These are phyloP conservation scores for Botia kubotai DNA, from an alignment of 2,797 vertebrate genomes.

Conservation along the genomic window DNA sequence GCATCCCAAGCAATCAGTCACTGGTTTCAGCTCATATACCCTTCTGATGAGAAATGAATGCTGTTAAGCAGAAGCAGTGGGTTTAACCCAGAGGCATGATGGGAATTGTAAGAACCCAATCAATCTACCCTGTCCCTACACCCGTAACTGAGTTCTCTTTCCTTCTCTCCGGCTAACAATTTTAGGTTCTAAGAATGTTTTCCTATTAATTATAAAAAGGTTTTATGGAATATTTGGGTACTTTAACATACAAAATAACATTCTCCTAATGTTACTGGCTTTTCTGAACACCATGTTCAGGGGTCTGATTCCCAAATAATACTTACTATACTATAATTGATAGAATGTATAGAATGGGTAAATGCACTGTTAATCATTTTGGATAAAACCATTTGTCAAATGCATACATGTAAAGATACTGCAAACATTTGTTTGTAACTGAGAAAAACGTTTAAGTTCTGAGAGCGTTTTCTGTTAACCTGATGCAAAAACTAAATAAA, in stretches of 20 bases:
- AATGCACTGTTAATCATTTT: neutral
- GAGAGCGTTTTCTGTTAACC: neutral
- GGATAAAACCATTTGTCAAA: neutral
- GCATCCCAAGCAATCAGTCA: slow-evolving; percentile 74
- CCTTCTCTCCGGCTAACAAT: neutral
- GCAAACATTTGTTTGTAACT: neutral
- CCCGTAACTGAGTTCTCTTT: slow-evolving; percentile 36
- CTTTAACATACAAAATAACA: neutral
- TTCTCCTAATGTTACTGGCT: no score
- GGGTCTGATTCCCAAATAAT: no score
- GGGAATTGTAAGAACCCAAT: slow-evolving; percentile 62
- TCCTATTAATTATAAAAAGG: neutral
- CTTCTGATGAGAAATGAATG: slow-evolving; percentile 77
- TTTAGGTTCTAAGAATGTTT: neutral
- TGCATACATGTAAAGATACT: neutral
- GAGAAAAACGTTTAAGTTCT: neutral
- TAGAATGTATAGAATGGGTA: no score
- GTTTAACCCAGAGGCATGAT: slow-evolving; percentile 25
- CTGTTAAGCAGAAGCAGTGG: slow-evolving; percentile 55
- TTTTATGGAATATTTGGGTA: no score
- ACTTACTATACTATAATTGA: no score
- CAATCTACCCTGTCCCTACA: slow-evolving; percentile 64
- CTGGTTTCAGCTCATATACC: slow-evolving; percentile 79
- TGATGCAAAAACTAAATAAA: slow-evolving; percentile 6
- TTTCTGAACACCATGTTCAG: no score